Conservation (phyloP, 2,888 invertebrate species). For the Pyralis farinalis region DNA sequence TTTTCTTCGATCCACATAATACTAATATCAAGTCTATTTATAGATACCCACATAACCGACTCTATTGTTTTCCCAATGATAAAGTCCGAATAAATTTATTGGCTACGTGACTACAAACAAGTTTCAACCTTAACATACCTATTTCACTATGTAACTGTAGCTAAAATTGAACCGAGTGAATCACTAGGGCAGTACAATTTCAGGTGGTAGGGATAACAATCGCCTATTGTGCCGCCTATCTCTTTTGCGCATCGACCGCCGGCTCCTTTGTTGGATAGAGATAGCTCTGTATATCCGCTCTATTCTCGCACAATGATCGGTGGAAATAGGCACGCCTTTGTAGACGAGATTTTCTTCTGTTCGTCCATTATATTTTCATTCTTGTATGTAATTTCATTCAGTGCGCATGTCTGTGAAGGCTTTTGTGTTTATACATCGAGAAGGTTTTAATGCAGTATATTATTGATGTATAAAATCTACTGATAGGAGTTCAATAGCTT, state of each 20-base stretch:
- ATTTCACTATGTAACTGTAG: slow-evolving; percentile 16
- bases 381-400: slow-evolving; percentile 29
- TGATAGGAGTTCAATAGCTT: no score
- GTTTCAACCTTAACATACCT: slow-evolving; percentile 28
- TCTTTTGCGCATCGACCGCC: slow-evolving; percentile 65
- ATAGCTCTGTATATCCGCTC: slow-evolving; percentile 35
- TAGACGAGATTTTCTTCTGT: slow-evolving; percentile 62
- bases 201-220: slow-evolving; percentile 74
- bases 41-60: slow-evolving; percentile 35
- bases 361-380: slow-evolving; percentile 45
- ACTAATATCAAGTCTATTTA: slow-evolving; percentile 31
- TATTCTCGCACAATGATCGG: slow-evolving; percentile 54
- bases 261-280: slow-evolving; percentile 55
- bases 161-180: slow-evolving; percentile 36
- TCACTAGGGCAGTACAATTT: slow-evolving; percentile 52
- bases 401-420: slow-evolving; percentile 51
- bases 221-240: slow-evolving; percentile 77
- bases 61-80: slow-evolving; percentile 74
- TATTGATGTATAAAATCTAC: no score
- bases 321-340: slow-evolving; percentile 61
- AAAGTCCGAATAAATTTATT: slow-evolving; percentile 74
- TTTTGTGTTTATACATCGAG: neutral
- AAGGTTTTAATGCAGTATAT: neutral
- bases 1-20: slow-evolving; percentile 4
- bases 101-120: slow-evolving; percentile 43